A percentile compares a stretch with the other conserved stretches of the same genome.
Evolutionary conservation across 2,888 invertebrate species (phyloP).

Genomic region (Apamea sordens): DNA sequence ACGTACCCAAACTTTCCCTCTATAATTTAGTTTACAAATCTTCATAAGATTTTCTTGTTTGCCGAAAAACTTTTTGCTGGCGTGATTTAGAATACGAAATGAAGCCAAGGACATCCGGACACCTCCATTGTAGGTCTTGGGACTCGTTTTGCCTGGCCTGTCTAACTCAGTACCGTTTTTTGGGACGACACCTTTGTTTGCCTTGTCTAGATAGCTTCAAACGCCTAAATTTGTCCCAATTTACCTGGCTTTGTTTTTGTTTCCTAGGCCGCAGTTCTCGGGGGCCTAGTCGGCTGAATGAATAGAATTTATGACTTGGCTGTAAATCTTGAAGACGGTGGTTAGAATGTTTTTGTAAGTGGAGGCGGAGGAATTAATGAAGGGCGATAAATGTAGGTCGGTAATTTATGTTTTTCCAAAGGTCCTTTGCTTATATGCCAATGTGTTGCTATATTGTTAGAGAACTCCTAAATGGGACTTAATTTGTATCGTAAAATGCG

Average conservation of each 20-base stretch:
- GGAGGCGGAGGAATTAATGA: conserved; percentile 39
- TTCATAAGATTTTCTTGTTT: conserved; percentile 45
- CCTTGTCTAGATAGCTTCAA: conserved; percentile 32
- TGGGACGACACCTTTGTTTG: conserved; percentile 22
- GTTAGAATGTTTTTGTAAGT: conserved; percentile 47
- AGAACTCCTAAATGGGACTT: neutral
- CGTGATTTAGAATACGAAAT: conserved; percentile 50
- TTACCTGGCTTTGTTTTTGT: conserved; percentile 53
- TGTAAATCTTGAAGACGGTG: conserved; percentile 46
- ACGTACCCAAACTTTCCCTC: conserved; percentile 21
- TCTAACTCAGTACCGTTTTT: conserved; percentile 28
- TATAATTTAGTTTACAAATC: conserved; percentile 49
- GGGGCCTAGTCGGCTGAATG: conserved; percentile 30
- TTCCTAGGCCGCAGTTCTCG: conserved; percentile 20
- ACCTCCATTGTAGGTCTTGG: conserved; percentile 15
- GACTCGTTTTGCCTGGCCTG: conserved; percentile 14
- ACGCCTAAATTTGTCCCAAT: conserved; percentile 35
- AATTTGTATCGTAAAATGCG: neutral
- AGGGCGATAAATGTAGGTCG: conserved; percentile 41
- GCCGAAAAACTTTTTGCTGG: conserved; percentile 34
- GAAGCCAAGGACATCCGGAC: conserved; percentile 18
- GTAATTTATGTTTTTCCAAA: conserved; percentile 38
- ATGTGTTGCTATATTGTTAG: neutral
- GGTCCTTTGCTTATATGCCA: conserved; percentile 7
- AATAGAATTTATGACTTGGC: conserved; percentile 42